Percentiles rank a stretch among this genome's conserved stretches.
Conservation (phyloP, 2,797 vertebrate genomes). For the Anniella stebbinsi region DNA sequence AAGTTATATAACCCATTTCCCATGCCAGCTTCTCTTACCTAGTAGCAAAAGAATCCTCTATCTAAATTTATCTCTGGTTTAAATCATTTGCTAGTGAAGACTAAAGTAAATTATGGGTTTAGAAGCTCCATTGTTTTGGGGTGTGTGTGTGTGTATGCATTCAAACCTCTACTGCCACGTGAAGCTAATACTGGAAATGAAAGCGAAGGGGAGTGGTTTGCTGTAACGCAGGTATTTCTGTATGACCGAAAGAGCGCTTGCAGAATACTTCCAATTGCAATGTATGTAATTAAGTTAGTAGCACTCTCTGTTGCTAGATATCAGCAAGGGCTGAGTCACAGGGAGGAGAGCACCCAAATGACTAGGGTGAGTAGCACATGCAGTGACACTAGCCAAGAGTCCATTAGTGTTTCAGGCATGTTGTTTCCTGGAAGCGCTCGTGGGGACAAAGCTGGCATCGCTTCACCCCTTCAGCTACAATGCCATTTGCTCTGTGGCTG, state of each 20-base stretch:
- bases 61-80: neutral
- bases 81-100: neutral
- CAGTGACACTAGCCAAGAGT: neutral
- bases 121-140: neutral
- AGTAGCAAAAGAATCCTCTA: neutral
- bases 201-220: neutral
- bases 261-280: slow-evolving; percentile 17
- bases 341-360: neutral
- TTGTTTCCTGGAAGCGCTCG: accelerated
- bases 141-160: too few species aligned
- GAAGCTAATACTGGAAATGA: neutral
- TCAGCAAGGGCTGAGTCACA: neutral
- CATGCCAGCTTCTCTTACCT: neutral
- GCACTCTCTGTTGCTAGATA: neutral
- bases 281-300: slow-evolving; percentile 1
- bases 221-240: slow-evolving; percentile 1
- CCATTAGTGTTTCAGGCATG: neutral
- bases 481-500: neutral
- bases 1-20: neutral
- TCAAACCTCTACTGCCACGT: neutral
- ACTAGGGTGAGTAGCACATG: neutral
- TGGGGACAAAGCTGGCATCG: neutral
- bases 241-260: slow-evolving; percentile 19
- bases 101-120: neutral
- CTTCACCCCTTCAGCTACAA: neutral